Evolutionary conservation across 2,888 invertebrate species (phyloP), one percentile per base, ranked within the genome.

Genomic region (Dynastes tityus): DNA sequence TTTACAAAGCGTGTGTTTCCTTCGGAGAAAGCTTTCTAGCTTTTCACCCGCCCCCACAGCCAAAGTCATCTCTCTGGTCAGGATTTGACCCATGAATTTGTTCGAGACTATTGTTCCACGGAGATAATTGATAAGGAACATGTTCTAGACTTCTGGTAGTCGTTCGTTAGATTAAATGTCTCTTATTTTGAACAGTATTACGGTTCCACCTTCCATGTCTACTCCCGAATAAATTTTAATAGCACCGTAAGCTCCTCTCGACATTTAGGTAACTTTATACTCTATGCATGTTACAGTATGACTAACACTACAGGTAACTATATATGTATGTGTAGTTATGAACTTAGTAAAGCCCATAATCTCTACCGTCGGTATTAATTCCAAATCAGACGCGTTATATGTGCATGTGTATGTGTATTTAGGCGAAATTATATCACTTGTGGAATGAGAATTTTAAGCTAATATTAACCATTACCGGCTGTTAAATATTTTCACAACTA

Each of bases 1-100:
- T 73, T 75, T 75, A 74, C 78, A 78, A 78, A 75, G 78, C 74
- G 29, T 58, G 61, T 58, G 49, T 75, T 78, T 78, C 75, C 75
- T 78, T 75, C 45, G 45, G 11, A 45, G 64, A 75, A 75, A 74
- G 67, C 67, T 68, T 65, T 49, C 51, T 67, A 9, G 45, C 45
- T 45, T 37, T 71, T 45, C 53, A 65, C 53, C 71, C 78, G 55
- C 45, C 8, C 45, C 45, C 45, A 45, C 45, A 8, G 11, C 45
- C 45, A 45, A 8, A 45, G 49, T 78, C 78, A 68, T 68, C 40
- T 68, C 22, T 68, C 68, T 55, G 49, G 67, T 67, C 74, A 55
- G 67, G 67, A 61, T 65, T 68, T 75, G 78, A 78, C 75, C 78
- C 68, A 61, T 75, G 67, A 78, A 65, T 67, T 74, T 68, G 78